Evolutionary conservation across 2,888 invertebrate species (phyloP), one percentile per base, ranked within the genome.

Genomic region (Scaptomyza tumidula): DNA sequence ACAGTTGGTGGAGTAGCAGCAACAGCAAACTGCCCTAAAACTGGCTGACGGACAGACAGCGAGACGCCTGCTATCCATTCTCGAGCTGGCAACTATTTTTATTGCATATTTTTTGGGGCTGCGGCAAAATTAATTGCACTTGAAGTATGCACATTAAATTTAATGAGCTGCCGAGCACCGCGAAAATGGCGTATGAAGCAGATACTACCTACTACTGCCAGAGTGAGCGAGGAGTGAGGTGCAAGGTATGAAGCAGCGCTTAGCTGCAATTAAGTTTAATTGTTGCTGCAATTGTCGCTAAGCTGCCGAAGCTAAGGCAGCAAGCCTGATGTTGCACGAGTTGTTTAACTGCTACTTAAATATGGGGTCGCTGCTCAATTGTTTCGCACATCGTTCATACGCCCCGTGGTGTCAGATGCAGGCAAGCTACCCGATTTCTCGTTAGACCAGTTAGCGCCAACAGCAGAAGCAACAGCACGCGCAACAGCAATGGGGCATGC

Each of bases 101-200:
- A 84, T 84, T 81, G 84, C 80, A 85, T 85, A 80, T 83, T 82
- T 82, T 83, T 83, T 61, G 61, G 76, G 49, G 62, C 67, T 80
- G 72, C 43, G 62, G 71, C 67, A 69, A 75, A 85, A 85, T 80
- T 82, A 83, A 83, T 85, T 85, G 82, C 82, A 72, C 82, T 82
- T 78, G 73, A 83, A 80, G 82, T 83, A 82, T 83, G 82, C 75
- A 75, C 83, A 84, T 86, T 86, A 81, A 86, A 86, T 75, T 77
- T 84, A 84, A 84, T 86, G 83, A 84, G 83, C 84, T 81, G 33
- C 27, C 63, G 57, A 62, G 37, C 48, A 66, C 69, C 49, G 39
- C 19, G 41, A 62, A 62, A 48, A 45, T 43, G 56, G 44, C 70
- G 19, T n/a, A 39, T 19, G 52, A n/a, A 16, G 37, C 45, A 27